Conservation (phyloP, 2,888 invertebrate genomes). For the Thereva nobilitata region DNA sequence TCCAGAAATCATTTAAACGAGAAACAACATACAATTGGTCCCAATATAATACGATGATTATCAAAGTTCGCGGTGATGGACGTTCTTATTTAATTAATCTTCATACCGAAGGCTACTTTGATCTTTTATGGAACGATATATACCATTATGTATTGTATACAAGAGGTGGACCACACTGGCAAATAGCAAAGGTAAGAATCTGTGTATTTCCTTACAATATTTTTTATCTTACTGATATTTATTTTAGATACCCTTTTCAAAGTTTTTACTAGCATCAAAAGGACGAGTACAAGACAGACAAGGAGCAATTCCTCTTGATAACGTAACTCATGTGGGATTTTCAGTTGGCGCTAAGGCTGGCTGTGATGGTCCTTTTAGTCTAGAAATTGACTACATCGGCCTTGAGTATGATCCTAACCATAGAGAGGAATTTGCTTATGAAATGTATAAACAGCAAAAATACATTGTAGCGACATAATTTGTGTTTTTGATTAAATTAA, state of each 20-base stretch:
- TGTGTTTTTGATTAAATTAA: too few relatives aligned
- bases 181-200: conserved; percentile 72
- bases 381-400: conserved; percentile 94
- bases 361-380: conserved; percentile 78
- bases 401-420: conserved; percentile 79
- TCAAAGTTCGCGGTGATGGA: conserved; percentile 92
- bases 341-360: conserved; percentile 73
- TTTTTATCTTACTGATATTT: conserved; percentile 21
- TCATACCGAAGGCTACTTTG: conserved; percentile 73
- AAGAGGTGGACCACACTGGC: conserved; percentile 99
- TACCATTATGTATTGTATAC: conserved; percentile 87
- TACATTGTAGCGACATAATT: conserved; percentile 68
- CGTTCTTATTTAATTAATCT: conserved; percentile 85
- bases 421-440: conserved; percentile 88
- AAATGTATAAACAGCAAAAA: conserved; percentile 78
- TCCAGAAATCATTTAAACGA: conserved; percentile 81
- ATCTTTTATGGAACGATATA: conserved; percentile 87
- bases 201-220: background rate
- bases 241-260: conserved; percentile 90
- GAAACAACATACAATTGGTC: conserved; percentile 74
- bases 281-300: conserved; percentile 88
- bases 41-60: conserved; percentile 71
- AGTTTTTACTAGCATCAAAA: conserved; percentile 81
- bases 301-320: conserved; percentile 63
- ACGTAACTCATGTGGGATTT: conserved; percentile 78